Conservation (phyloP, 2,797 vertebrate species). For the Mus minutoides region DNA sequence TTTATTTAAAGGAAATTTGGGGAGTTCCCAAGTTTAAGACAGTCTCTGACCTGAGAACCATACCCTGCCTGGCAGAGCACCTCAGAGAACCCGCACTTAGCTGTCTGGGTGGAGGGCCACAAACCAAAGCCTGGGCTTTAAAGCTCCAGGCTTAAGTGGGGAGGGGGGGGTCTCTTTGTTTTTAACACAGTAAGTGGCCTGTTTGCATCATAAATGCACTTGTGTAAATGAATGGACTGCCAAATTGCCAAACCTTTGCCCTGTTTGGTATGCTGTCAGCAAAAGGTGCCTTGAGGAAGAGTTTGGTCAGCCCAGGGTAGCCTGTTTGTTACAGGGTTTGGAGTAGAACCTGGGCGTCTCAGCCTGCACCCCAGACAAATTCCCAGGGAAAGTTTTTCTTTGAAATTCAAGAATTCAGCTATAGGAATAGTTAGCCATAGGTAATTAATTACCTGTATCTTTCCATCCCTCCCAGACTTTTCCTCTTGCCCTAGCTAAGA, state of each 20-base stretch:
- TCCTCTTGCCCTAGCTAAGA: not conserved
- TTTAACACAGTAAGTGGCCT: conserved; percentile 1
- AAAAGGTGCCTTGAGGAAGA: conserved; percentile 21
- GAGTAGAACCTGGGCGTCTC: not conserved
- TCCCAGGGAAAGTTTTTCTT: not conserved
- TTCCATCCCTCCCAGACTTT: not conserved
- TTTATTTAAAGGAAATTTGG: not conserved
- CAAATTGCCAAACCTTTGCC: not conserved
- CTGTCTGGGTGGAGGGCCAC: not conserved
- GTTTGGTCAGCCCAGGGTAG: not conserved
- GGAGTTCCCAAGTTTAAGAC: not conserved
- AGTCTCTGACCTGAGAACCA: not conserved
- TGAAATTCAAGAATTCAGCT: not conserved
- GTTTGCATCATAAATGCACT: conserved; percentile 2
- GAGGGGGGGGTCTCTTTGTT: not conserved
- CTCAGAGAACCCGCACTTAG: not conserved
- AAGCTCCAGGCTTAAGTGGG: not conserved
- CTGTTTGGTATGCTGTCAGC: not conserved
- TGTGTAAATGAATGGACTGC: not conserved
- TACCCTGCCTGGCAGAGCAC: not conserved
- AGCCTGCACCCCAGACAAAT: not conserved
- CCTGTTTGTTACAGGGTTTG: not conserved
- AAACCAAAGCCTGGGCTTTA: conserved; percentile 15
- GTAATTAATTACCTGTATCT: not conserved
- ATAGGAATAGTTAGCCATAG: not conserved